These are phyloP conservation scores for Choloepus hoffmanni DNA, from an alignment of 2,113 vertebrate species.

Conservation along the genomic window DNA sequence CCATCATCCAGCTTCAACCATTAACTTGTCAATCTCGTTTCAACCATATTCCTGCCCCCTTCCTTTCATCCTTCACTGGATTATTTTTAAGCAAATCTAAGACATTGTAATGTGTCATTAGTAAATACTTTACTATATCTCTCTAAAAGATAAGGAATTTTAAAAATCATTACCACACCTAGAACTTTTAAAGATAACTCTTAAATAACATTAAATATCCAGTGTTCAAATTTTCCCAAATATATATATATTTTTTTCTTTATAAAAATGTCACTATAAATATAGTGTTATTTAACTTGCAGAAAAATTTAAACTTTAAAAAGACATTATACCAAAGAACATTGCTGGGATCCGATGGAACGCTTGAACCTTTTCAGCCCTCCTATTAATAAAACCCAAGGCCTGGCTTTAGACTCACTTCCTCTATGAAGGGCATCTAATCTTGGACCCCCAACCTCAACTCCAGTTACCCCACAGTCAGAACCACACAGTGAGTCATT, in stretches of 20 bases:
- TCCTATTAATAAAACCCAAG: not conserved
- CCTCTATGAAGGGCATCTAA: not conserved
- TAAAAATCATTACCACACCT: not conserved
- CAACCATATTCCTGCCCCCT: not conserved
- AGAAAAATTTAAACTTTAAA: not conserved
- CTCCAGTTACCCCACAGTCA: not conserved
- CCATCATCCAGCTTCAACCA: not conserved
- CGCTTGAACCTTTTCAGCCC: not conserved
- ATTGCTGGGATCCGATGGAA: not conserved
- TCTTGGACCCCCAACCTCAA: not conserved
- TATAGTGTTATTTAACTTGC: not conserved
- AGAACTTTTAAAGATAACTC: not conserved
- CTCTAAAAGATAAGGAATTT: slow-evolving; percentile 16
- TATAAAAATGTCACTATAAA: not conserved
- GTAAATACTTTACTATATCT: slow-evolving; percentile 28
- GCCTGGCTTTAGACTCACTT: not conserved
- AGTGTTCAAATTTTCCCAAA: not conserved
- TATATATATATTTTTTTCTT: not conserved
- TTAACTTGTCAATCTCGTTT: not conserved
- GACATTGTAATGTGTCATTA: not conserved
- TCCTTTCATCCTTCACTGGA: not conserved
- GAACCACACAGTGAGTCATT: not conserved
- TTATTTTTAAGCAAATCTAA: slow-evolving; percentile 47
- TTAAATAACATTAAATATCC: not conserved
- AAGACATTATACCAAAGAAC: not conserved